phyloP scores from a whole-genome alignment of 92 coral and sea anemone genomes.

The Blastomussa wellsi region DNA sequence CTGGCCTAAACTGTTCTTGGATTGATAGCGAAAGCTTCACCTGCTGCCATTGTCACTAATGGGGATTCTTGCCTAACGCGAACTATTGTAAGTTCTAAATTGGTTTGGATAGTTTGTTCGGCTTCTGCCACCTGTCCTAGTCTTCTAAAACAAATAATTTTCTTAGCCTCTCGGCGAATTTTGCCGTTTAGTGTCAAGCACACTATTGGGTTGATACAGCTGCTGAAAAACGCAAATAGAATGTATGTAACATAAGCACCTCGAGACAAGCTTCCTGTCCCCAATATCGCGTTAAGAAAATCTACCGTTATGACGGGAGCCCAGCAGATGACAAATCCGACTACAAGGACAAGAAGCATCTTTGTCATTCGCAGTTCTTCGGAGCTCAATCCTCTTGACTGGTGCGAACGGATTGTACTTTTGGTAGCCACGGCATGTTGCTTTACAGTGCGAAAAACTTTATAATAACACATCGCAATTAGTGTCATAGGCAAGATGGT shows the following conservation, averaged over 20 bases:
- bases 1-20: background rate
- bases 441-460: constrained; percentile 36
- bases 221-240: constrained; percentile 47
- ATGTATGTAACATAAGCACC: constrained; percentile 43
- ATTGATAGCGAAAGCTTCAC: background rate
- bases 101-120: constrained; percentile 7
- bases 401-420: constrained; percentile 33
- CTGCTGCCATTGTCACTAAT: background rate
- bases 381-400: constrained; percentile 4
- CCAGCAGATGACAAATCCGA: constrained; percentile 56
- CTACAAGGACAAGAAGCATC: constrained; percentile 41
- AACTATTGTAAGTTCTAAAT: background rate
- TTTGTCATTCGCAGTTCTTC: constrained; percentile 54
- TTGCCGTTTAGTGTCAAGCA: constrained; percentile 31
- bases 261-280: constrained; percentile 53
- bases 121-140: constrained; percentile 1
- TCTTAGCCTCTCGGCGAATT: constrained; percentile 22
- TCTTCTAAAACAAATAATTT: background rate
- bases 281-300: constrained; percentile 35
- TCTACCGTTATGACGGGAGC: constrained; percentile 49
- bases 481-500: constrained; percentile 32
- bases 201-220: constrained; percentile 62
- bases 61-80: background rate
- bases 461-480: constrained; percentile 45
- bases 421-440: constrained; percentile 22